These are phyloP conservation scores for Caenorhabditis sinica DNA, from an alignment of 2,888 invertebrate genomes.

Conservation along the genomic window DNA sequence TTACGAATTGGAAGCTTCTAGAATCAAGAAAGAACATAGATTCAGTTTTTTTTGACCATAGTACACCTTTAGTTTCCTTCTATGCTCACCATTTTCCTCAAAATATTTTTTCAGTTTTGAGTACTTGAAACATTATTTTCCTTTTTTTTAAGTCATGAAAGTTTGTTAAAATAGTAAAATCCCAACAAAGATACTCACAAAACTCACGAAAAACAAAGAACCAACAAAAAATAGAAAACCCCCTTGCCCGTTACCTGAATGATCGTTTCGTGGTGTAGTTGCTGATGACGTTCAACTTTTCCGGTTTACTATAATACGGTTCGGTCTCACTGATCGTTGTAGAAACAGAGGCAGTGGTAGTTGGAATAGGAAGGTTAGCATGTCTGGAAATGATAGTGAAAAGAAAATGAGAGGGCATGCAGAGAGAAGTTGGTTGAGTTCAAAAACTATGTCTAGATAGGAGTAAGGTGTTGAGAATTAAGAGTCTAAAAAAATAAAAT, in stretches of 20 bases:
- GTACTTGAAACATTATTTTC: neutral
- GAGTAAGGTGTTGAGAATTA: neutral
- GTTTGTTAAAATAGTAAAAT: conserved; percentile 21
- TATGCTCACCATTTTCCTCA: no score
- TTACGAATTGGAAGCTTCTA: no score
- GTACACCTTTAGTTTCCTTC: no score
- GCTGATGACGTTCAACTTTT: conserved; percentile 55
- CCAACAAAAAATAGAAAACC: conserved; percentile 9
- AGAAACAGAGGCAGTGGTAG: conserved; percentile 64
- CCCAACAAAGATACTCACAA: conserved; percentile 29
- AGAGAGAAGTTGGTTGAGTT: conserved; percentile 26
- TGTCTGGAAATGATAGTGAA: conserved; percentile 62
- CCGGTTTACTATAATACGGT: conserved; percentile 66
- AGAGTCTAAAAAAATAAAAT: neutral
- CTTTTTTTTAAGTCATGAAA: neutral
- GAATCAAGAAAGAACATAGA: no score
- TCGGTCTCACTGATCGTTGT: conserved; percentile 61
- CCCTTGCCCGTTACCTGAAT: conserved; percentile 58
- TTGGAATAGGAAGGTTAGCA: conserved; percentile 61
- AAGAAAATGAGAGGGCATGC: conserved; percentile 53
- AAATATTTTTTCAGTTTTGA: no score
- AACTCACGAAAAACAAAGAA: conserved; percentile 29
- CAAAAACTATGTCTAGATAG: neutral
- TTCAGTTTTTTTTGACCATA: no score
- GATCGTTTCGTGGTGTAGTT: conserved; percentile 59